Evolutionary conservation across 2,888 invertebrate genomes (phyloP).

Genomic region (Pecten maximus): DNA sequence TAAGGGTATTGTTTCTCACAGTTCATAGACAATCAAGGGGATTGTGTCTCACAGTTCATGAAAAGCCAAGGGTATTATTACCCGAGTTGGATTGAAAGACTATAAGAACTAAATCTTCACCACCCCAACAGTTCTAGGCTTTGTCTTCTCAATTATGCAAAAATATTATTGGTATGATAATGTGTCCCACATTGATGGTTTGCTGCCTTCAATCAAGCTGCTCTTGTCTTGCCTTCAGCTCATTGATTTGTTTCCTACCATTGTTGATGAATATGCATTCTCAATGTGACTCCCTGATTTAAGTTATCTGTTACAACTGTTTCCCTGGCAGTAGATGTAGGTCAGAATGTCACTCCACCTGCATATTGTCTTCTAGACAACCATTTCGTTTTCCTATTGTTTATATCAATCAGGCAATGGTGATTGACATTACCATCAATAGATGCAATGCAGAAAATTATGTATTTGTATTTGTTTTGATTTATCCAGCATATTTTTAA

Average conservation of each 20-base stretch:
- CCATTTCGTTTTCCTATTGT: neutral
- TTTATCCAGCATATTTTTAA: too few species aligned
- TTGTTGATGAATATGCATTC: slow-evolving; percentile 21
- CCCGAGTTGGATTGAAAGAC: neutral
- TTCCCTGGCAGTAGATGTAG: neutral
- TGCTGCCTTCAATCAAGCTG: neutral
- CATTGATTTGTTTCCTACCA: neutral
- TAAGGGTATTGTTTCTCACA: neutral
- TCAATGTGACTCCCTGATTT: neutral
- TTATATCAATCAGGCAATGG: neutral
- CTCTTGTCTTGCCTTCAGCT: neutral
- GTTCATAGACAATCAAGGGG: neutral
- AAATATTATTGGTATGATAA: neutral
- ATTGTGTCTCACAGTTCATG: neutral
- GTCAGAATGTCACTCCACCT: neutral
- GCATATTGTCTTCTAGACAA: neutral
- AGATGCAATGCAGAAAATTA: too few species aligned
- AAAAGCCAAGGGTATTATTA: neutral
- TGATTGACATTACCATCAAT: too few species aligned
- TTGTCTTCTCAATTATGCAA: neutral
- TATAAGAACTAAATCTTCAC: neutral
- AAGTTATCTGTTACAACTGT: neutral
- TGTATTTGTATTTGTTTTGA: too few species aligned
- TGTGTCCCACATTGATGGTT: neutral
- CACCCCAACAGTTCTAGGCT: neutral